phyloP scores from a whole-genome alignment of 2,888 invertebrate genomes.

The Stenoptilia bipunctidactyla region DNA sequence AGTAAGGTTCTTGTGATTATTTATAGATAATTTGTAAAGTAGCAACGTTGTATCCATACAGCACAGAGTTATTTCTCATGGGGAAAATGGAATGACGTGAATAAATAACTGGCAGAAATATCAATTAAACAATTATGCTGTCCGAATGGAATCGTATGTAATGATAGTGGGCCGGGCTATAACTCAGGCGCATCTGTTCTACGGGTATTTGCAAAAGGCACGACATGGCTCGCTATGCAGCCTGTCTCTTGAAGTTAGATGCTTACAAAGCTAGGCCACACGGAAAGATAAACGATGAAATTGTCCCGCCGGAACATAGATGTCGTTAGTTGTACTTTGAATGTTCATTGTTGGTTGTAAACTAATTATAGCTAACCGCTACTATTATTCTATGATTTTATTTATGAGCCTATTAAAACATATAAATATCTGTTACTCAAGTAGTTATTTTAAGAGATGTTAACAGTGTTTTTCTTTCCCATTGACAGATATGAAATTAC shows the following conservation, averaged over 20 bases:
- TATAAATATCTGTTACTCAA: no score
- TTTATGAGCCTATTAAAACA: no score
- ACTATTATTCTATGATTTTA: no score
- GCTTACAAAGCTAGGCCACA: no score
- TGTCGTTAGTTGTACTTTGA: no score
- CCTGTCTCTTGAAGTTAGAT: conserved; percentile 12
- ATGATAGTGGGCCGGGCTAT: conserved; percentile 68
- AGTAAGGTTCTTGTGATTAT: neutral
- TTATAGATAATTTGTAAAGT: conserved; percentile 4
- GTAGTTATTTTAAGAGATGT: no score
- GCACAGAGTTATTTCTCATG: conserved; percentile 52
- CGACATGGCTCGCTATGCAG: conserved; percentile 36
- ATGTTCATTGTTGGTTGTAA: no score
- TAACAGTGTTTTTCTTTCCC: no score
- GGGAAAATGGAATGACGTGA: conserved; percentile 62
- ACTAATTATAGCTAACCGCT: no score
- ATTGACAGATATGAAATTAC: neutral
- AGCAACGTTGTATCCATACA: conserved; percentile 29
- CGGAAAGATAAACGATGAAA: no score
- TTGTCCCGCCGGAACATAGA: no score
- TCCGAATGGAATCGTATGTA: conserved; percentile 72
- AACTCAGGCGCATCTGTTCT: conserved; percentile 70
- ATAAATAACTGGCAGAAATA: conserved; percentile 72
- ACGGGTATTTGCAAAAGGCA: conserved; percentile 66
- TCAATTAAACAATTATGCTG: conserved; percentile 74